Evolutionary conservation across 2,797 vertebrate species (phyloP), one percentile per base, ranked within the genome.

Genomic region (Sebastes kiyomatsui): DNA sequence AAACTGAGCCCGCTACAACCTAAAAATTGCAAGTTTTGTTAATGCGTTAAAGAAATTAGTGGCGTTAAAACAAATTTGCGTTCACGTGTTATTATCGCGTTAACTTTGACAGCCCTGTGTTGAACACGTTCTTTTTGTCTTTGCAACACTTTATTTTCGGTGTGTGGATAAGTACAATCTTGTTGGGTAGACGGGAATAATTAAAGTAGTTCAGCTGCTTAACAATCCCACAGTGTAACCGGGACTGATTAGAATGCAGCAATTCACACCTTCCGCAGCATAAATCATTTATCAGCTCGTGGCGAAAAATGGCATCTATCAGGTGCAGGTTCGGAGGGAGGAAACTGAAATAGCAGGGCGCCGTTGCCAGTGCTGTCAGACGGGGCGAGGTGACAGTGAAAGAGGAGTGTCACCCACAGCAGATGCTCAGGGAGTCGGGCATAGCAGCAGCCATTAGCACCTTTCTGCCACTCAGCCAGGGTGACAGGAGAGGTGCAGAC

Each of bases 361-460:
- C 82, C 72, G 58, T 71, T 77, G 85, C 84, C 81, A 33, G 67
- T 32, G 87, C 90, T 92, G 94, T 94, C 92, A 95, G 90, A 91
- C 65, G 52, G 86, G 77, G 80, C 69, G 92, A 92, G 92, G 91
- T 90, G 91, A 93, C 84, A 88, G 90, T 90, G 90, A 94, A 78
- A 88, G 93, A 93, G 88, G 91, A 90, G 94, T 95, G 94, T 95
- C 94, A 93, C 90, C 91, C 84, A 59, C 90, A 94, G 94, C 95
- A 96, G 96, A 95, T 96, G 94, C 93, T 95, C 84, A 79, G 94
- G 92, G 94, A 95, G 85, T 89, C 75, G 46, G 88, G 87, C 89
- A 66, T 90, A 91, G 93, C 91, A 79, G 92, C 94, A 92, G 90
- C 95, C 93, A 96, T 96, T 96, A 96, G 94, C 95, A 94, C 95